Conservation (phyloP, 1,140 invertebrate genomes). For the Pinna nobilis region DNA sequence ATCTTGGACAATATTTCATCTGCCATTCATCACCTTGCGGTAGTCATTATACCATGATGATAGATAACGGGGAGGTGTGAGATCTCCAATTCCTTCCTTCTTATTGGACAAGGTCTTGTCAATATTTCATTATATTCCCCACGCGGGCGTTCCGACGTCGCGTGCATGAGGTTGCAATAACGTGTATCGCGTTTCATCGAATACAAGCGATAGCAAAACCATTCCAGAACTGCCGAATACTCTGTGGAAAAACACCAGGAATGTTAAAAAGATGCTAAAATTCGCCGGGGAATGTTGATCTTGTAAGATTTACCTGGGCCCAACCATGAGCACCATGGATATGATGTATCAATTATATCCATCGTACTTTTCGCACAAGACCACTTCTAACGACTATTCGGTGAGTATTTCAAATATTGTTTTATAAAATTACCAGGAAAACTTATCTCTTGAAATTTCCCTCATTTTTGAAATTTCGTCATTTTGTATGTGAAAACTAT, state of each 20-base stretch:
- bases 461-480: conserved; percentile 15
- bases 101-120: too few species aligned
- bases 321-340: conserved; percentile 24
- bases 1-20: too few species aligned
- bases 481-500: conserved; percentile 4
- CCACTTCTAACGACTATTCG: conserved; percentile 35
- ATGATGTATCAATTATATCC: conserved; percentile 48
- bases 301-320: conserved; percentile 21
- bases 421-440: background rate
- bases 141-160: background rate
- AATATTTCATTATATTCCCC: too few species aligned
- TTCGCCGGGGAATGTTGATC: conserved; percentile 41
- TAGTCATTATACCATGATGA: too few species aligned
- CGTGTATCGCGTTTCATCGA: conserved; percentile 32
- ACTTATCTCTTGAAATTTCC: conserved; percentile 1
- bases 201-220: conserved; percentile 39
- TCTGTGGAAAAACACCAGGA: conserved; percentile 41
- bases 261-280: conserved; percentile 46
- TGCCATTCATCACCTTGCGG: too few species aligned
- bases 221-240: conserved; percentile 39
- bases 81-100: too few species aligned
- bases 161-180: conserved; percentile 10
- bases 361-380: conserved; percentile 43
- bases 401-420: conserved; percentile 28
- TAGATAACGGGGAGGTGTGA: too few species aligned